These are phyloP conservation scores for Didymodactylos carnosus DNA, from an alignment of 2,888 invertebrate genomes.

Conservation along the genomic window DNA sequence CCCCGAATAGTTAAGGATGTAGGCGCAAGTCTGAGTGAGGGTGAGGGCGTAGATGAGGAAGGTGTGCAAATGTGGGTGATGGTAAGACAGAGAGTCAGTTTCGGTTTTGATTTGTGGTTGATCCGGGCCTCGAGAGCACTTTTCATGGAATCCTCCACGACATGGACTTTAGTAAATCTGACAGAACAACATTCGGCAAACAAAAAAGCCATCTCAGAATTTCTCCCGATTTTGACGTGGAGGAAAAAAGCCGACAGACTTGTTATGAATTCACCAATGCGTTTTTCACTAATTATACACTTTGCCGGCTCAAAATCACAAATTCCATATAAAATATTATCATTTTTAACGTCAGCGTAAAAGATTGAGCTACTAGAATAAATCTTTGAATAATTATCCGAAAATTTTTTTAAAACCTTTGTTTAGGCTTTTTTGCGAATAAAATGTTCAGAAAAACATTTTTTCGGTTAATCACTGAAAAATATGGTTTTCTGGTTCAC, in stretches of 20 bases:
- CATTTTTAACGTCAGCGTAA: not conserved
- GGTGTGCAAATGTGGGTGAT: no score
- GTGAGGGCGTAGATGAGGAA: not conserved
- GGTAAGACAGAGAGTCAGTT: not conserved
- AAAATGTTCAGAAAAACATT: not conserved
- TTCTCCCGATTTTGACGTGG: not conserved
- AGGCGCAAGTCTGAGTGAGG: not conserved
- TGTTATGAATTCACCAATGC: not conserved
- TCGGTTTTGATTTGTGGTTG: not conserved
- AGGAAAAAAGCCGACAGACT: not conserved
- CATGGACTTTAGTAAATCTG: not conserved
- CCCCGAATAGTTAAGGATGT: no score
- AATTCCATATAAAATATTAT: not conserved
- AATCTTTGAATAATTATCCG: not conserved
- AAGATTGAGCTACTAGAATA: not conserved
- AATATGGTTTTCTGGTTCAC: not conserved
- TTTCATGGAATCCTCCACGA: not conserved
- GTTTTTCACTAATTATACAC: not conserved
- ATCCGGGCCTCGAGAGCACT: not conserved
- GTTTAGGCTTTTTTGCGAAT: not conserved
- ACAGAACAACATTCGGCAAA: not conserved
- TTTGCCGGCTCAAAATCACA: not conserved
- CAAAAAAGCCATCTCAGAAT: not conserved
- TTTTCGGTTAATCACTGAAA: not conserved
- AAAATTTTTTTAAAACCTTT: not conserved